These are phyloP conservation scores for Iphiclides podalirius DNA, from an alignment of 2,888 invertebrate genomes.

Conservation along the genomic window DNA sequence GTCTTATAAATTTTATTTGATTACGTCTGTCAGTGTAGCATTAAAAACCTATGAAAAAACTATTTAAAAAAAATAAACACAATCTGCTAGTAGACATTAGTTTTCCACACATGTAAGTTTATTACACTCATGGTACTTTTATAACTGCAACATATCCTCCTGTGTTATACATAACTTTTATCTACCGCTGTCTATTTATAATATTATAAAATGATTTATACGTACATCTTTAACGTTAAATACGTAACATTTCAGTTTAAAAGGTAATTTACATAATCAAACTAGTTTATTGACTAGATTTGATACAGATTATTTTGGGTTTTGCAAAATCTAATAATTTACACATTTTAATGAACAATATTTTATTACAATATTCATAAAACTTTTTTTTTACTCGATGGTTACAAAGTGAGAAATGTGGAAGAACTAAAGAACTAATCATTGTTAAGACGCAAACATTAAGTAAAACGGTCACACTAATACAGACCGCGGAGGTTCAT, in stretches of 20 bases:
- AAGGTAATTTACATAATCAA: too few relatives aligned
- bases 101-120: constrained; percentile 1
- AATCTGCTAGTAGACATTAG: constrained; percentile 36
- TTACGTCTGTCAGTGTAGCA: constrained; percentile 36
- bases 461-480: too few relatives aligned
- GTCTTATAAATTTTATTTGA: constrained; percentile 48
- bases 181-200: not conserved
- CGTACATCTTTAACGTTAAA: too few relatives aligned
- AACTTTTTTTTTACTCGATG: too few relatives aligned
- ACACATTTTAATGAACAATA: too few relatives aligned
- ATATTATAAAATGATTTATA: too few relatives aligned
- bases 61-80: constrained; percentile 67
- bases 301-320: not conserved
- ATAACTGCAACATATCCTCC: not conserved
- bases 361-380: too few relatives aligned
- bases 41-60: constrained; percentile 48
- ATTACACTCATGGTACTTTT: constrained; percentile 23
- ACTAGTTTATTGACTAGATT: not conserved
- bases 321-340: not conserved
- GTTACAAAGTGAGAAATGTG: too few relatives aligned
- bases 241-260: too few relatives aligned
- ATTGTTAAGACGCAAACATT: too few relatives aligned
- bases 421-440: too few relatives aligned
- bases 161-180: not conserved
- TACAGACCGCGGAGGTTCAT: too few relatives aligned